Evolutionary conservation across 2,797 vertebrate species (phyloP).

Genomic region (Oophaga sylvatica): DNA sequence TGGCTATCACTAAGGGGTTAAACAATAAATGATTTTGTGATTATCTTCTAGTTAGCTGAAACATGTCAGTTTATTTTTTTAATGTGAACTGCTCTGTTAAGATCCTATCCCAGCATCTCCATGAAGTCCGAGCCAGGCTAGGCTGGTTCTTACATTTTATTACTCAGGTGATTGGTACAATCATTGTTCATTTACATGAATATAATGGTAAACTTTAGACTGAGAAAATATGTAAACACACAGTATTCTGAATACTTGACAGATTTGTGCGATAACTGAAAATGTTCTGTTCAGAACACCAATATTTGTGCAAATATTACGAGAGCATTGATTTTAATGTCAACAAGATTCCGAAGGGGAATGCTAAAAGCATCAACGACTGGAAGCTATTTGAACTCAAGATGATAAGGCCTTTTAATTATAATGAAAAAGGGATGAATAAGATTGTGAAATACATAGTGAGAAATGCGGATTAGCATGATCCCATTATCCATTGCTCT

Average conservation of each 20-base stretch:
- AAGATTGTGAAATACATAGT: constrained; percentile 29
- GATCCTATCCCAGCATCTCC: no score
- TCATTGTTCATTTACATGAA: background rate
- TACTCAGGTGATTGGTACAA: no score
- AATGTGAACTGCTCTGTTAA: no score
- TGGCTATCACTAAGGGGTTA: no score
- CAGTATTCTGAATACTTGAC: background rate
- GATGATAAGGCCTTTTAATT: constrained; percentile 33
- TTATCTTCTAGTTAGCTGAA: no score
- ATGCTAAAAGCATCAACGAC: constrained; percentile 25
- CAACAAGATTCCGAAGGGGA: constrained; percentile 30
- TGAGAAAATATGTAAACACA: background rate
- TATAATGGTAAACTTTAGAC: background rate
- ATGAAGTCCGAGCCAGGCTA: no score
- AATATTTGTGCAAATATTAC: constrained; percentile 33
- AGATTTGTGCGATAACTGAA: background rate
- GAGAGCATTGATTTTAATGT: constrained; percentile 44
- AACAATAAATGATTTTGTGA: no score
- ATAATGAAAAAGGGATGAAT: constrained; percentile 28
- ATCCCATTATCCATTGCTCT: constrained; percentile 12
- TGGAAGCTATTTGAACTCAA: constrained; percentile 28
- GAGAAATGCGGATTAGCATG: constrained; percentile 17
- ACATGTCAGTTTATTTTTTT: no score
- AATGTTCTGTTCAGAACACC: background rate
- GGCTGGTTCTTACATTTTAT: no score